Base-by-base conservation (phyloP, 2,797 vertebrate genomes). In the Sebastes taczanowskii region DNA sequence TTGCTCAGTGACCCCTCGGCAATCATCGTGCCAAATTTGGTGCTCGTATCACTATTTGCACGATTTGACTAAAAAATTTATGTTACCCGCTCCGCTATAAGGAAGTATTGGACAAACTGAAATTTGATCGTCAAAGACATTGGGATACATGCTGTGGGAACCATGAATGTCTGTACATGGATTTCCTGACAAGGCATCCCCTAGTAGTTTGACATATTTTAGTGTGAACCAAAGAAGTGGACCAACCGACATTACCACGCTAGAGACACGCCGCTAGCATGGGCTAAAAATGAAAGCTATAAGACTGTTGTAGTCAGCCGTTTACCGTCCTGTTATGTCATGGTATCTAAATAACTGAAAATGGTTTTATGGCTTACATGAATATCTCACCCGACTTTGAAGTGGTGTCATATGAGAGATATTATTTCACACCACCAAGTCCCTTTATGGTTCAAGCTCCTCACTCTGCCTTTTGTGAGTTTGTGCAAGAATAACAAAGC, bases 401-500 rank as follows among this genome's bases (percentile, higher is more conserved):
- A 38, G 53, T 34, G 52, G 42, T 64, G 49, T 73, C 60, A 58
- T 11, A 67, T 25, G 60, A 69, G 77, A 81, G 34, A 64, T 61
- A 34, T 71, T 74, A 67, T 80, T 83, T 81, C 66, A 78, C 6
- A 27, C 11, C 53, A 69, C 23, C 27, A 62, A 49, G 71, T 69
- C 63, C 62, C 78, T 81, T 71, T 42, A 70, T 55, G 61, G 59
- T 49, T 78, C 64, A 58, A 64, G 35, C 56, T 22, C 58, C 71
- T 58, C 16, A 2, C 58, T 70, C 66, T 83, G 62, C 61, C 78
- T 87, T 79, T 72, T 77, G 75, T 71, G 29, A 82, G 29, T 69
- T 74, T 16, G 42, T 81, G 68, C 55, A 64, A 61, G 69, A 83
- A 84, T 67, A 87, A 83, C 76, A 91, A 86, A 79, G 79, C 78